Base-by-base conservation (phyloP, 2,797 vertebrate species). In the Danio tinwini region DNA sequence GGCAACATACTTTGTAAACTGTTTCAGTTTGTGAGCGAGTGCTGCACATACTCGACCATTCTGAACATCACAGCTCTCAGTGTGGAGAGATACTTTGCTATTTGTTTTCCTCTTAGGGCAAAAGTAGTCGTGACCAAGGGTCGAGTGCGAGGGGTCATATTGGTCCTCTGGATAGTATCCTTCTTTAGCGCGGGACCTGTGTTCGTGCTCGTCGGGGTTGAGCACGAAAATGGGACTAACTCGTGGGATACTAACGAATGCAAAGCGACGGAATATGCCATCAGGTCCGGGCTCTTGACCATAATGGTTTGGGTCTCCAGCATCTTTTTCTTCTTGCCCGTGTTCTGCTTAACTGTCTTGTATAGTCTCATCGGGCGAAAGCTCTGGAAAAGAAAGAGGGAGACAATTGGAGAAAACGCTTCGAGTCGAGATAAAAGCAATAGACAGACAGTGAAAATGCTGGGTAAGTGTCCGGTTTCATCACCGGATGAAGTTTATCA, bases 291-390 rank as follows among this genome's bases (percentile, higher is more conserved):
- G 4, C 95, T 99, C 75, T 95, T 99, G 88, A 96, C 93, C 0
- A 95, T 95, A 86, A 99, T 99, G 97, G 96, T 98, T 85, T 99
- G 97, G 98, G 91, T 96, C 71, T 99, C 96, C 86, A 98, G 96
- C 53, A 84, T 97, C 61, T 99, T 97, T 92, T 99, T 99, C 81
- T 97, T 99, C 89, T 90, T 99, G 90, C 98, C 98, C 0, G 97
- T 99, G 42, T 97, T 99, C 81, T 99, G 97, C 83, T 94, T 99
- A 85, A 97, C 96, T 0, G 95, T 99, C 19, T 94, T 99, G 44
- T 99, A 99, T 93, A 96, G 96, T 84, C 96, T 99, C 81, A 99
- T 99, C 0, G 97, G 97, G 56, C 96, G 97, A 53, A 95, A 95
- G 81, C 92, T 99, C 86, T 98, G 98, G 97, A 94, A 93, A 86